Conservation (phyloP, 2,888 invertebrate genomes). For the Dendrolimus pini region DNA sequence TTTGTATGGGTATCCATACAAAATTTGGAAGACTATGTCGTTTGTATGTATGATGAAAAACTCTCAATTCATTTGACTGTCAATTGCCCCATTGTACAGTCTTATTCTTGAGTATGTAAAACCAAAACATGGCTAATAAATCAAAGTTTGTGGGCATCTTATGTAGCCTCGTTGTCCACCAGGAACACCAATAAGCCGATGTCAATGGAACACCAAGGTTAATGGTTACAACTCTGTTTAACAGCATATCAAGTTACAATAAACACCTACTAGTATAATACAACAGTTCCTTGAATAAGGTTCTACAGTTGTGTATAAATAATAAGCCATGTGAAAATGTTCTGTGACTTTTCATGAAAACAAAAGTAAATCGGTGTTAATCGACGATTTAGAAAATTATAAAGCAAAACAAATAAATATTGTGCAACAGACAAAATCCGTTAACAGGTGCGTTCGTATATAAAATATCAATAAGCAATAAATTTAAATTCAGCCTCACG, state of each 20-base stretch:
- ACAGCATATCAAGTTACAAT: constrained; percentile 16
- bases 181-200: constrained; percentile 22
- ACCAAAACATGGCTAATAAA: no score
- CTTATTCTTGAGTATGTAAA: no score
- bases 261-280: neutral
- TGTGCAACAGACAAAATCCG: neutral
- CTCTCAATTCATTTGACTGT: no score
- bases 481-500: neutral
- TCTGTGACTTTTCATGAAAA: neutral
- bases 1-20: no score
- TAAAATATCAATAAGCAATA: neutral
- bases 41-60: no score
- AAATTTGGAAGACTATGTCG: no score
- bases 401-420: neutral
- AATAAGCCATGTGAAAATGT: neutral
- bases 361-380: neutral
- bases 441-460: neutral
- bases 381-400: neutral
- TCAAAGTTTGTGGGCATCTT: no score
- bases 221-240: constrained; percentile 30
- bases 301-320: neutral
- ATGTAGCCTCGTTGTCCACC: neutral
- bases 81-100: no score
- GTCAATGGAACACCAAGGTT: constrained; percentile 28
- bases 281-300: neutral